Base-by-base conservation (phyloP, 2,888 invertebrate species). In the Papilio elwesi region DNA sequence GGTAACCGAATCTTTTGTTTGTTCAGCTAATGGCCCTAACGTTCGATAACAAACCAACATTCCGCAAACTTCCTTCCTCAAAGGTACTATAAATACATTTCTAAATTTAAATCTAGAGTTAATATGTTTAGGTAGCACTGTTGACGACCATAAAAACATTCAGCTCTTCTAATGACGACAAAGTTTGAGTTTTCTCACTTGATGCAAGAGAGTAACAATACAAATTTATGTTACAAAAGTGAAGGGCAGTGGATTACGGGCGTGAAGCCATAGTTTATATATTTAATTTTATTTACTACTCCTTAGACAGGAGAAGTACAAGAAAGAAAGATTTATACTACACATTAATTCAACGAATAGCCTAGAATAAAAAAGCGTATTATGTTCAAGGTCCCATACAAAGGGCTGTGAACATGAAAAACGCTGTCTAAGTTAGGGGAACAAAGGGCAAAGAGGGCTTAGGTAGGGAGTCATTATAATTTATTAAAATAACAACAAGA, bases 21-120 rank as follows among this genome's bases (percentile, higher is more conserved):
- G 88, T 85, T 79, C 83, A 87, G 85, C 87, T 91, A 91, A 90
- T 91, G 90, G 90, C 75, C 80, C 77, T 81, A 77, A 81, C 84
- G 84, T 81, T 81, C 81, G 81, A 85, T 87, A 87, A 87, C 87
- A 84, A 87, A 73, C 73, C 78, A 79, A 79, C 81, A 81, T 81
- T 81, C 81, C 49, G 38, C 59, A 51, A 59, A 49, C 43, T 70
- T 62, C 59, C 15, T 59, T 13, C 38, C 11, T 43, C 38, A 36
- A 8, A 43, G 38, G 38, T 4, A 13, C 36, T 57, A 57, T 57
- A 57, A 36, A 57, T 62, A 62, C 15, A 12, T 43, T 59, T 43
- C 59, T 59, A 36, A 43, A 59, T 59, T 62, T 62, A 62, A 62
- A 62, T 10, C n/a, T 43, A 51, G 7, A 38, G 11, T 43, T 62